Evolutionary conservation across 2,113 vertebrate genomes (phyloP), one percentile per base, ranked within the genome.

Genomic region (Puma concolor): DNA sequence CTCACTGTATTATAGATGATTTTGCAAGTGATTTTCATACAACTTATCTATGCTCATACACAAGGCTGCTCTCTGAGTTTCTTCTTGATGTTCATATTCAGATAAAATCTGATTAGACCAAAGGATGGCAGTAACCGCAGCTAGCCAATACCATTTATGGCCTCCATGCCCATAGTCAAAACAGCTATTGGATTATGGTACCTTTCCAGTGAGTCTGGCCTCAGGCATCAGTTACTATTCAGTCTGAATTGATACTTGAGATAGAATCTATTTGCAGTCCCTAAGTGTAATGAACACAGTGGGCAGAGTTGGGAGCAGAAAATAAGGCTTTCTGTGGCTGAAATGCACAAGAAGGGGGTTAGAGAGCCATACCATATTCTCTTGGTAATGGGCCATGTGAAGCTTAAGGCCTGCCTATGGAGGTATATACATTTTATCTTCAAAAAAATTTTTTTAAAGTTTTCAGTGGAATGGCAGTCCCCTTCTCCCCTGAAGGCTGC

Each of bases 11-110:
- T 48, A 17, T 3, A 71, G 33, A 57, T 4, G 6, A 19, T 76
- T 81, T 81, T 71, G 71, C 31, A 66, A 77, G 36, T 81, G 52
- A 50, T 92, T 85, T 84, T 92, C 64, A 41, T 48, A 36, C 25
- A 29, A 3, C 7, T 17, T 38, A 31, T 50, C 25, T 44, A 81
- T 17, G 50, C 41, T 64, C 38, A 8, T 41, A 64, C 3, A 19
- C 27, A 57, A 86, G 48, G 31, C 76, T 85, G 7, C 21, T 33
- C 11, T 63, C 72, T 48, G 52, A 63, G 27, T 88, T 94, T 91
- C 82, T 94, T 80, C 48, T 54, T 82, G 44, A 66, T 12, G 60
- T 66, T 81, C 5, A 2, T 15, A 44, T 52, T 79, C 57, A 77
- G 52, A 90, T 60, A 79, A 92, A 86, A 74, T 87, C 66, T 44